phyloP scores from a whole-genome alignment of 2,797 vertebrate species.

The Avahi laniger region DNA sequence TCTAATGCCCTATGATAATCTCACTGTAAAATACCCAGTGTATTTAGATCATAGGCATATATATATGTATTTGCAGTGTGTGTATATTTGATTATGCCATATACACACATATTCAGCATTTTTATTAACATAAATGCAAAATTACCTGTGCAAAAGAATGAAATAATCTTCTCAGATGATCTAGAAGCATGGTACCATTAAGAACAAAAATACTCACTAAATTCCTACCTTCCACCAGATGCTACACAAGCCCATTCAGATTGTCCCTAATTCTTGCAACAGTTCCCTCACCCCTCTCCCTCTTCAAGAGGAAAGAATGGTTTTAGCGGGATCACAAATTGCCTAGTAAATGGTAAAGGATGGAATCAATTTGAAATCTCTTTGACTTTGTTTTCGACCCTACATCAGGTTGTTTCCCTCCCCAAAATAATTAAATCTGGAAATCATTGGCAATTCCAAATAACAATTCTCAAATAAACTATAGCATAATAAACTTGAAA shows the following conservation, averaged over 20 bases:
- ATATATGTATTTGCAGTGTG: background rate
- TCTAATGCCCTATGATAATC: background rate
- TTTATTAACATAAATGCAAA: background rate
- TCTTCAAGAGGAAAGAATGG: background rate
- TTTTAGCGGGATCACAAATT: background rate
- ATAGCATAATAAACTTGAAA: background rate
- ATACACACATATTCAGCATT: background rate
- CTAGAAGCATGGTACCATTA: background rate
- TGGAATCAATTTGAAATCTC: background rate
- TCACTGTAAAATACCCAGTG: background rate
- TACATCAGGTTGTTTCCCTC: background rate
- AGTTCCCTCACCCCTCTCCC: background rate
- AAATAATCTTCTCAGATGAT: background rate
- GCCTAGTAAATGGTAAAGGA: background rate
- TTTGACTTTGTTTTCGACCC: background rate
- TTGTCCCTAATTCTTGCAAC: background rate
- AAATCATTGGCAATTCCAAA: conserved; percentile 14
- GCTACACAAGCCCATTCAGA: background rate
- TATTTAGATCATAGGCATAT: background rate
- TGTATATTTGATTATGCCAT: background rate
- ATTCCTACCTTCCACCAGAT: background rate
- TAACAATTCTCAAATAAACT: background rate
- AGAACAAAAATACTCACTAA: background rate
- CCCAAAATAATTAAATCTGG: background rate
- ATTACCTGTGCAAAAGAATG: background rate